These are phyloP conservation scores for Semaprochilodus insignis DNA, from an alignment of 2,797 vertebrate genomes.

Conservation along the genomic window DNA sequence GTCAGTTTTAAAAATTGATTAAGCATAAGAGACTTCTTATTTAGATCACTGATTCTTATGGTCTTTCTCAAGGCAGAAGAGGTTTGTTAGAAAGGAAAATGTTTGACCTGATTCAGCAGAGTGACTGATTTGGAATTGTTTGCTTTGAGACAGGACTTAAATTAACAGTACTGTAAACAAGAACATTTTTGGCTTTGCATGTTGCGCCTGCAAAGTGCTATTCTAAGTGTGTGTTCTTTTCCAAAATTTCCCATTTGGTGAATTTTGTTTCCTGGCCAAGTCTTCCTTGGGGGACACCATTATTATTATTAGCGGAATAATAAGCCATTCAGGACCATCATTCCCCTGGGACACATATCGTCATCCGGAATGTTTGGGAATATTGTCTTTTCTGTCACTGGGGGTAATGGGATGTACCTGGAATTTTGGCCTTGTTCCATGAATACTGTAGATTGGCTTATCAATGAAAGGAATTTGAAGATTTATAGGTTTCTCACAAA, in stretches of 20 bases:
- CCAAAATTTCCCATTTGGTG: constrained; percentile 11
- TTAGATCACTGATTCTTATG: neutral
- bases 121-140: constrained; percentile 56
- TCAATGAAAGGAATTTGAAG: constrained; percentile 2
- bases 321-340: constrained; percentile 53
- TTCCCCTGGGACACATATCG: constrained; percentile 42
- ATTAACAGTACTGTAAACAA: constrained; percentile 70
- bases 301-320: constrained; percentile 60
- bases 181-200: constrained; percentile 52
- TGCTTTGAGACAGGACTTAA: constrained; percentile 66
- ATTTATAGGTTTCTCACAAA: neutral
- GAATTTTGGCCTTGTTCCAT: constrained; percentile 48
- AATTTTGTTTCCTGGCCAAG: constrained; percentile 21
- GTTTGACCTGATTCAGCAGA: neutral
- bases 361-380: constrained; percentile 45
- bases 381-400: constrained; percentile 53
- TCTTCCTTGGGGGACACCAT: constrained; percentile 37
- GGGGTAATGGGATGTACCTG: constrained; percentile 63
- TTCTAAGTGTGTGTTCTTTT: constrained; percentile 27
- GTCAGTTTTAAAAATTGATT: no score
- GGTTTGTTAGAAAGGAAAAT: neutral
- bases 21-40: no score
- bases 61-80: neutral
- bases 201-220: constrained; percentile 1
- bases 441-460: constrained; percentile 1